Conservation (phyloP, 2,113 vertebrate genomes). For the Ahaetulla prasina region DNA sequence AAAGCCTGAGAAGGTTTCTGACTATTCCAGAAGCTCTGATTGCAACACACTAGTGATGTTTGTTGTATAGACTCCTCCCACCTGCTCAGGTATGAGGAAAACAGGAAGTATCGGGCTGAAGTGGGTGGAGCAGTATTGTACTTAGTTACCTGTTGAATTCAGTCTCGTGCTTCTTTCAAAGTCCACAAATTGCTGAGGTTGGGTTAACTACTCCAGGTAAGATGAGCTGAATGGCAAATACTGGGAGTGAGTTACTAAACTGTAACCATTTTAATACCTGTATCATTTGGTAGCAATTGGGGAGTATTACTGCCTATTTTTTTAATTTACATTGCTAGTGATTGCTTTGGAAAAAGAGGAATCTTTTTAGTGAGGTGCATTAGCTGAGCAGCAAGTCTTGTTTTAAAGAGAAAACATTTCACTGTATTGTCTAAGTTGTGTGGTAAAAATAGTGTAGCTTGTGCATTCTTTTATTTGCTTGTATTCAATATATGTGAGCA, state of each 20-base stretch:
- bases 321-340: background rate
- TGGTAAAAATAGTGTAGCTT: background rate
- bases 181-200: background rate
- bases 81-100: slow-evolving; percentile 32
- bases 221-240: background rate
- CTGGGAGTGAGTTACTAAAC: background rate
- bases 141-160: background rate
- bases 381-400: background rate
- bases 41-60: rapidly evolving
- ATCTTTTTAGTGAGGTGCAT: background rate
- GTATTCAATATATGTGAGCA: background rate
- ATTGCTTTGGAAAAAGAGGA: background rate
- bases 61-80: rapidly evolving
- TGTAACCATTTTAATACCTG: background rate
- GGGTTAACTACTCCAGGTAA: slow-evolving; percentile 11
- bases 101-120: slow-evolving; percentile 36
- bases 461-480: background rate
- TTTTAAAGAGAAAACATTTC: background rate
- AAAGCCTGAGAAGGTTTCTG: background rate
- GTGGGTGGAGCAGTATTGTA: background rate
- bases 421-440: no score
- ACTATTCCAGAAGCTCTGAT: background rate
- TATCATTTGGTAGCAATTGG: background rate
- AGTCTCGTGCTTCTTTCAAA: background rate
- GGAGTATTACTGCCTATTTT: background rate